These are phyloP conservation scores for Dasyprocta punctata DNA, from an alignment of 2,113 vertebrate species.

Conservation along the genomic window DNA sequence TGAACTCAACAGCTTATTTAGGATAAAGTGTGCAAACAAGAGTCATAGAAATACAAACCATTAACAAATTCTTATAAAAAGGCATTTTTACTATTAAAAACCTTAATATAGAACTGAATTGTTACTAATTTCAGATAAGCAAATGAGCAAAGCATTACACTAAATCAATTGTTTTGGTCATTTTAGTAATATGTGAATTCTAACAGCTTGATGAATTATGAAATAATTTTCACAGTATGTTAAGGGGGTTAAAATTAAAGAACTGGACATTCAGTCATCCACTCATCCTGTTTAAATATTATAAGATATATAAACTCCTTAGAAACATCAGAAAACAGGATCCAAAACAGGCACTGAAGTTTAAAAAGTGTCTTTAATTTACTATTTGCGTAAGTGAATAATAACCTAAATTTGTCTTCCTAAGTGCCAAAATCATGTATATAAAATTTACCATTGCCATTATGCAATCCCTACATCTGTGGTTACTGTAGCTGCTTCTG, in stretches of 20 bases:
- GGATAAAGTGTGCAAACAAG: not conserved
- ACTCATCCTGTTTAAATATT: not conserved
- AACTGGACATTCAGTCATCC: not conserved
- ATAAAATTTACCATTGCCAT: not conserved
- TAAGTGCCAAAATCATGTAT: conserved; percentile 1
- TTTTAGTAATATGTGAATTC: not conserved
- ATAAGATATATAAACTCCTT: not conserved
- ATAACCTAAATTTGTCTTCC: not conserved
- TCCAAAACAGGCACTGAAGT: not conserved
- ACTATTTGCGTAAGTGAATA: not conserved
- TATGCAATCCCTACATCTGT: not conserved
- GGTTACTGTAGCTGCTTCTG: not conserved
- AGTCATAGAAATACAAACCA: conserved; percentile 17
- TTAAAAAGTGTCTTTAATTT: not conserved
- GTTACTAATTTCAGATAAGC: not conserved
- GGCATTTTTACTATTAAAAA: not conserved
- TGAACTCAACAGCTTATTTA: not conserved
- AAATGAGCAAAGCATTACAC: not conserved
- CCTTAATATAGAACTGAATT: not conserved
- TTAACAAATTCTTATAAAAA: not conserved
- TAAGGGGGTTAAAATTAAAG: not conserved
- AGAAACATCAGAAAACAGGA: not conserved
- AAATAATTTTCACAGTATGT: not conserved
- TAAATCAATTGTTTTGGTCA: not conserved
- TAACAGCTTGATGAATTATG: not conserved